Percentiles rank a stretch among this genome's conserved stretches.
Conservation (phyloP, 35 echinoderm and acorn worm genomes). For the Chiridota heheva region DNA sequence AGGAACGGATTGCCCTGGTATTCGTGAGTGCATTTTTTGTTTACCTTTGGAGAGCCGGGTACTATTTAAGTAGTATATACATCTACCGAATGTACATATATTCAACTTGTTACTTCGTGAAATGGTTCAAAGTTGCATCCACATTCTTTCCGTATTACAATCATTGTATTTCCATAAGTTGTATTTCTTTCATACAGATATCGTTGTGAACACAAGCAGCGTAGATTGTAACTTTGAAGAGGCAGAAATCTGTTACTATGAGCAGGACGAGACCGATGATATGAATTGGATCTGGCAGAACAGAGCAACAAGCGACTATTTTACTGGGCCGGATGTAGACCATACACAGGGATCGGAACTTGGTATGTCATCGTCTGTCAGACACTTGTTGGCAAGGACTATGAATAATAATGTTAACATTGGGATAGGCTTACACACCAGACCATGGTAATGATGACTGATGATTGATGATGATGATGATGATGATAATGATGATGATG, state of each 20-base stretch:
- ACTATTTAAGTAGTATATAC: no score
- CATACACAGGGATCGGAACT: conserved; percentile 60
- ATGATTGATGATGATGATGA: no score
- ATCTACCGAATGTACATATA: neutral
- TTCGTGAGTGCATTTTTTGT: conserved; percentile 20
- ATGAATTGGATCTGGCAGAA: conserved; percentile 82
- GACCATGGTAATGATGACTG: no score
- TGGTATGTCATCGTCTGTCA: no score
- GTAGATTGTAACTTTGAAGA: conserved; percentile 80
- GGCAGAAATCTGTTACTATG: conserved; percentile 75
- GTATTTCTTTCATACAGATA: conserved; percentile 19
- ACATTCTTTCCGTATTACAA: neutral
- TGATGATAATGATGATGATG: no score
- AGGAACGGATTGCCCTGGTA: conserved; percentile 37
- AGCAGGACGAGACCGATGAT: conserved; percentile 68
- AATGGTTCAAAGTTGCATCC: neutral
- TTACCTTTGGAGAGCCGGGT: no score
- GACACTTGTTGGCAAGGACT: no score
- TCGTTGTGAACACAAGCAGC: conserved; percentile 49
- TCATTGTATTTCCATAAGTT: neutral
- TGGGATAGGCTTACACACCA: no score
- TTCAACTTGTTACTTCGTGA: neutral
- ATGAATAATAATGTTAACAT: no score
- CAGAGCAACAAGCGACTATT: conserved; percentile 19
- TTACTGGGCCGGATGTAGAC: conserved; percentile 64